Conservation (phyloP, 2,888 invertebrate species). For the Xestoiulus laeticollis region DNA sequence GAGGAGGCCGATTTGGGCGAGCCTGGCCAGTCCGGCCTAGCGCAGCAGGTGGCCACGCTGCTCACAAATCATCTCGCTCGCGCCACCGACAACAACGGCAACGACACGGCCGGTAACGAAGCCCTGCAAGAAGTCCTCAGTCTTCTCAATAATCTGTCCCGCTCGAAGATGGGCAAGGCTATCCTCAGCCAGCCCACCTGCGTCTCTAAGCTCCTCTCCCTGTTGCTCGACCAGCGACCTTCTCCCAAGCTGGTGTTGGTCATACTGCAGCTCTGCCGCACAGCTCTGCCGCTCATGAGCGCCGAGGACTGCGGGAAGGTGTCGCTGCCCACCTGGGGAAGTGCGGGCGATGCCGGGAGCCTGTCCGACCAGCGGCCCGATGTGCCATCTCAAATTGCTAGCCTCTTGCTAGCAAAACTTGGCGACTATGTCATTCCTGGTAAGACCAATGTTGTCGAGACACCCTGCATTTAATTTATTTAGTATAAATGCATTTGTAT, state of each 20-base stretch:
- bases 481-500: no score
- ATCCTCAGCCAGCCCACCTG: constrained; percentile 64
- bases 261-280: constrained; percentile 64
- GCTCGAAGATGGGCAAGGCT: constrained; percentile 63
- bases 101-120: constrained; percentile 63
- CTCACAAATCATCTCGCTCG: constrained; percentile 64
- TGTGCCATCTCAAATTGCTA: constrained; percentile 63
- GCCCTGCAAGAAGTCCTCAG: constrained; percentile 65
- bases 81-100: constrained; percentile 64
- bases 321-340: constrained; percentile 61
- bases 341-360: constrained; percentile 57
- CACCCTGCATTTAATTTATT: no score
- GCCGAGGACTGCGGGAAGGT: constrained; percentile 62
- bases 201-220: constrained; percentile 63
- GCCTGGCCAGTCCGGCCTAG: constrained; percentile 63
- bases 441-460: constrained; percentile 48
- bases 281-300: constrained; percentile 63
- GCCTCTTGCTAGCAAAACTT: constrained; percentile 63
- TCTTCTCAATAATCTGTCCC: constrained; percentile 62
- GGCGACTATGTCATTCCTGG: constrained; percentile 65
- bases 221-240: constrained; percentile 64
- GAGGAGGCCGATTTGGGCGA: constrained; percentile 58
- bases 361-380: constrained; percentile 59
- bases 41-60: constrained; percentile 63
- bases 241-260: constrained; percentile 64